phyloP scores from a whole-genome alignment of 2,888 invertebrate genomes.

The Ptilodon capucinus region DNA sequence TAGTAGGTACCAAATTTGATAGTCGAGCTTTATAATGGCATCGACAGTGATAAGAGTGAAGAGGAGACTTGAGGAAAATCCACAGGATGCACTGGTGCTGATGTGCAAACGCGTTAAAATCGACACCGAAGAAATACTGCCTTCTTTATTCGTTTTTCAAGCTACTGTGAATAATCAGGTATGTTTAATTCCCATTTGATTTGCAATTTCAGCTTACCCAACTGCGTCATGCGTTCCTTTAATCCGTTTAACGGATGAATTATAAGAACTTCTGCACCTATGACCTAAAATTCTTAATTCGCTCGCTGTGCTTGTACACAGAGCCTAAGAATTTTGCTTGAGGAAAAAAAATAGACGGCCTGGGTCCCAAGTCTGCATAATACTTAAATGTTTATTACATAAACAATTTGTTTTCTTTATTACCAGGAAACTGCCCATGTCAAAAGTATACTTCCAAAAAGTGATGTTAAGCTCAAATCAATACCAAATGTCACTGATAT shows the following conservation, averaged over 20 bases:
- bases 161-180: slow-evolving; percentile 88
- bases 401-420: neutral
- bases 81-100: slow-evolving; percentile 86
- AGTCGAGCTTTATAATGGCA: slow-evolving; percentile 14
- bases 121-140: slow-evolving; percentile 74
- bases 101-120: slow-evolving; percentile 87
- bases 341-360: too few relatives aligned
- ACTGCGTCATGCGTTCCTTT: too few relatives aligned
- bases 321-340: too few relatives aligned
- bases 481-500: slow-evolving; percentile 57
- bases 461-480: slow-evolving; percentile 52
- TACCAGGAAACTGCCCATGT: slow-evolving; percentile 63
- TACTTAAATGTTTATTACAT: neutral
- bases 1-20: too few relatives aligned
- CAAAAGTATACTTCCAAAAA: slow-evolving; percentile 58
- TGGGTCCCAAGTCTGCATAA: too few relatives aligned
- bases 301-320: too few relatives aligned
- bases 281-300: too few relatives aligned
- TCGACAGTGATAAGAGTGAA: slow-evolving; percentile 88
- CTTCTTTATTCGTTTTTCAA: slow-evolving; percentile 87
- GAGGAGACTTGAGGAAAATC: slow-evolving; percentile 87
- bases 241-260: too few relatives aligned
- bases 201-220: too few relatives aligned
- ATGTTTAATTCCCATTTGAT: too few relatives aligned
- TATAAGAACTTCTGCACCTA: too few relatives aligned